Evolutionary conservation across 2,888 invertebrate species (phyloP).

Genomic region (Eupeodes latifasciatus): DNA sequence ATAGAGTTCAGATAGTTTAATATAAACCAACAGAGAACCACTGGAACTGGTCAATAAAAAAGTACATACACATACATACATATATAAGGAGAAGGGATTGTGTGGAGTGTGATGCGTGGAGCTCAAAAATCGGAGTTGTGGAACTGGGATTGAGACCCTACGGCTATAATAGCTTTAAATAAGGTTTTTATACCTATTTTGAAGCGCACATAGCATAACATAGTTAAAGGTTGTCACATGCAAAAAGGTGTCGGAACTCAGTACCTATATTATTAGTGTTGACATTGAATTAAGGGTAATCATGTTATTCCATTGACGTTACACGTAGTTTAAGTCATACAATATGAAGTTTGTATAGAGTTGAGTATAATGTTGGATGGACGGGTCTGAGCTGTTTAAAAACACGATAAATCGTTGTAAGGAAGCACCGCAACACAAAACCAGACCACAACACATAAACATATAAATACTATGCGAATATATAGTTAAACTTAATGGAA

Average conservation of each 20-base stretch:
- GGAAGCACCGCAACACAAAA: slow-evolving; percentile 1
- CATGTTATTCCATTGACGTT: slow-evolving; percentile 56
- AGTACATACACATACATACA: too few species aligned
- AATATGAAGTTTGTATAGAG: background rate
- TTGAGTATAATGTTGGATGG: background rate
- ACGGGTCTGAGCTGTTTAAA: slow-evolving; percentile 41
- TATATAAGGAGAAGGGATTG: background rate
- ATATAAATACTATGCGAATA: too few species aligned
- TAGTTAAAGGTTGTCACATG: slow-evolving; percentile 43
- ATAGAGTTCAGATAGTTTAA: background rate
- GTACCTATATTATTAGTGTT: slow-evolving; percentile 63
- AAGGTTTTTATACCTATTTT: slow-evolving; percentile 46
- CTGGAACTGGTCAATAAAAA: slow-evolving; percentile 52
- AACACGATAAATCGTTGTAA: slow-evolving; percentile 36
- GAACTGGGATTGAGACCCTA: slow-evolving; percentile 28
- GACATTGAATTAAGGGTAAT: slow-evolving; percentile 73
- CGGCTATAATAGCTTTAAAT: slow-evolving; percentile 55
- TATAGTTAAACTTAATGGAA: background rate
- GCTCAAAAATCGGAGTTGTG: background rate
- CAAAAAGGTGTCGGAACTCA: slow-evolving; percentile 68
- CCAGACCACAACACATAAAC: background rate
- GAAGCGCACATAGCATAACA: background rate
- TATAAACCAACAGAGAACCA: background rate
- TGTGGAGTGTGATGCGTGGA: slow-evolving; percentile 6
- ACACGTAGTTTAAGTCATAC: slow-evolving; percentile 19